Evolutionary conservation across 2,888 invertebrate species (phyloP), one percentile per base, ranked within the genome.

Genomic region (Pemphredon lugubris): DNA sequence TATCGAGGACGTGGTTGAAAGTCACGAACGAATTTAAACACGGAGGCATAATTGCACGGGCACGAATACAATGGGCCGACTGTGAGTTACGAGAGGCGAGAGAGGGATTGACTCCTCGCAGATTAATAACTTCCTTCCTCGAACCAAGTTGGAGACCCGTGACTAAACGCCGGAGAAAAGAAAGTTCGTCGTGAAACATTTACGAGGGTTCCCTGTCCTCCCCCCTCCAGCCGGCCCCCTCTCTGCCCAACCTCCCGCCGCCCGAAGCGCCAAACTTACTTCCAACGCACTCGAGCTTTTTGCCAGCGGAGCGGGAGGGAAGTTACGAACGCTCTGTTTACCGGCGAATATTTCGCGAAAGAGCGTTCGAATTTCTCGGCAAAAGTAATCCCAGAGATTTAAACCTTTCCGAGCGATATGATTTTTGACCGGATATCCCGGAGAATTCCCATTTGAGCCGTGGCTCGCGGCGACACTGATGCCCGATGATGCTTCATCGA

Each of bases 81-180:
- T 64, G 66, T 64, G 79, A 74, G 69, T 51, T 60, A 51, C 65
- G 54, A 63, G 69, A 48, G 60, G 63, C 55, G 69, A 65, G 67
- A 65, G 58, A 63, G 58, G 69, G 75, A 79, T 80, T 70, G 80
- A 80, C 80, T 78, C 30, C 69, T 77, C 64, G 65, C 69, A 53
- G 80, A 80, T 80, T 80, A 80, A 80, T 80, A 80, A 79, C 80
- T 80, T 78, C 73, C 80, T 75, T 76, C 69, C 72, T 55, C 42
- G 54, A 48, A 58, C 55, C 21, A 80, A 78, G 80, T 78, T 72
- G 58, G 68, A 63, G 65, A 45, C 60, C 73, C 71, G 73, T 72
- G 75, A 75, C 79, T 80, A 80, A 80, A 80, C 77, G 73, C 75
- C 34, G 48, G 20, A 40, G 47, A 61, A 76, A 80, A 77, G 75